Base-by-base conservation (phyloP, 2,797 vertebrate species). In the Melanotaenia pygmaea region DNA sequence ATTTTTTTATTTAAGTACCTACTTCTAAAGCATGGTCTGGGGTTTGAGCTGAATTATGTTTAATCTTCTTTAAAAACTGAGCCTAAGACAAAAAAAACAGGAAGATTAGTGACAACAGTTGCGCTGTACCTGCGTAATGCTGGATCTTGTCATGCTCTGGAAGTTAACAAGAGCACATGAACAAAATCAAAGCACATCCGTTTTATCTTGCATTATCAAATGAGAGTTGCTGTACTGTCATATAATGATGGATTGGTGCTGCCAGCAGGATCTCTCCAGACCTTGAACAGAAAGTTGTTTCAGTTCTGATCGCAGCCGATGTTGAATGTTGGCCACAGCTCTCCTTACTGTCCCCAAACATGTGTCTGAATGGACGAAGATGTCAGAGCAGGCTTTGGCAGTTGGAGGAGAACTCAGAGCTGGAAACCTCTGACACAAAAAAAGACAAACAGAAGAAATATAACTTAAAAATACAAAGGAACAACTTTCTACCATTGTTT, bases 71-170 rank as follows among this genome's bases (percentile, higher is more conserved):
- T n/a, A 11, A 8, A 37, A 51, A n/a, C 2, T 47, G 1, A 30
- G 13, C 24, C 35, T 24, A 67, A 40, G 9, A 18, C 3, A 28
- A 3, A 10, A 10, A 6, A 57, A 3, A 28, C 2, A 24, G 22
- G 12, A 0, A 37, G 16, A 51, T 24, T 30, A 5, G 4, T 6
- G 28, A n/a, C 24, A 57, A 28, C 20, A 22, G 2, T 28, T 5
- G 12, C 50, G 54, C 14, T 51, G 22, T 91, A 94, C 93, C 92
- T 93, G 89, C 71, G 70, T 92, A 92, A 43, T 80, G 77, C 35
- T 82, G 82, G 62, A 94, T 84, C 83, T 58, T 85, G 53, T 89
- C 77, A 45, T 91, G 79, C 35, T 93, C 94, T 94, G 89, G 50
- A 65, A 66, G 34, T 45, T n/a, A 59, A 79, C 4, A 6, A 56